phyloP scores from a whole-genome alignment of 2,888 invertebrate genomes.

The Orthosia incerta region DNA sequence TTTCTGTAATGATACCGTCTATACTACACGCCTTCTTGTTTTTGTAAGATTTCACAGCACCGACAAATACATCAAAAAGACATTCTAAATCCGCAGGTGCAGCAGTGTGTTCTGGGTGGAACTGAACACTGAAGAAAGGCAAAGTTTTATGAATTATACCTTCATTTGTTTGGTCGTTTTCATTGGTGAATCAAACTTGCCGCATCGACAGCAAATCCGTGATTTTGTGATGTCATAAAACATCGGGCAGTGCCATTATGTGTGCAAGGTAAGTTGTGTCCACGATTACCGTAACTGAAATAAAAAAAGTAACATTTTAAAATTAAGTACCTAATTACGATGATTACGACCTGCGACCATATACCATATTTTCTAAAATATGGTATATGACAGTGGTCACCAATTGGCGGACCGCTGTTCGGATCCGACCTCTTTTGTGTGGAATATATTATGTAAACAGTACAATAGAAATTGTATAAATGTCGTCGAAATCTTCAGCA shows the following conservation, averaged over 20 bases:
- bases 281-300: constrained; percentile 98
- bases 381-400: too few species aligned
- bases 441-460: too few species aligned
- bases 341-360: not conserved
- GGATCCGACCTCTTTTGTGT: too few species aligned
- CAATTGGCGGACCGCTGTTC: too few species aligned
- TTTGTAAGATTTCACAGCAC: constrained; percentile 90
- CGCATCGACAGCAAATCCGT: constrained; percentile 97
- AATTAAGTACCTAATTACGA: not conserved
- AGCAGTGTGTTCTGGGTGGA: constrained; percentile 99
- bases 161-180: constrained; percentile 99
- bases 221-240: constrained; percentile 99
- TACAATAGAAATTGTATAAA: too few species aligned
- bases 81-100: constrained; percentile 99
- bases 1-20: constrained; percentile 89
- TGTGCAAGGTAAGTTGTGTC: constrained; percentile 99
- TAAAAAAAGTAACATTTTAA: not conserved
- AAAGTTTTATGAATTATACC: constrained; percentile 96
- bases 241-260: constrained; percentile 97
- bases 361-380: too few species aligned
- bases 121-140: constrained; percentile 99
- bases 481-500: too few species aligned
- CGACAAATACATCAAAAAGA: constrained; percentile 98
- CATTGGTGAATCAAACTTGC: constrained; percentile 98
- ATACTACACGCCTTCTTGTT: constrained; percentile 81